Conservation (phyloP, 1,140 invertebrate genomes). For the Cotesia glomerata region DNA sequence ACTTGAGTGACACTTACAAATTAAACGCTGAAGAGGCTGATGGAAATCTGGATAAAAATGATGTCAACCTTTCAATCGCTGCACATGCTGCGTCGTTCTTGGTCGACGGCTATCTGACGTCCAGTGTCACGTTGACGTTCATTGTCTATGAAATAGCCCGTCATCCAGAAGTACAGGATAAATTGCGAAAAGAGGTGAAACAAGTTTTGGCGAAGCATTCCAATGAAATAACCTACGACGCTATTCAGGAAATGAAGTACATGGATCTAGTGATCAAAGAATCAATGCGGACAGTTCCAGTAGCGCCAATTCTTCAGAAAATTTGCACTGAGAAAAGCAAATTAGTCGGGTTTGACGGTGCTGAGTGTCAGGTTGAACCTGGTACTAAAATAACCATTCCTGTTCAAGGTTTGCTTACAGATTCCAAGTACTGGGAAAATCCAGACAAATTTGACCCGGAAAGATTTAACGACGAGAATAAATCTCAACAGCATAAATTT, state of each 20-base stretch:
- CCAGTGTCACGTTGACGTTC: slow-evolving; percentile 51
- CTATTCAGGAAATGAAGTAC: slow-evolving; percentile 66
- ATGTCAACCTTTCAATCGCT: slow-evolving; percentile 6
- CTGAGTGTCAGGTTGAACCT: slow-evolving; percentile 30
- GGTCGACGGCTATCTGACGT: slow-evolving; percentile 64
- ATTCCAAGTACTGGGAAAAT: slow-evolving; percentile 66
- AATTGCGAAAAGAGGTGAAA: slow-evolving; percentile 60
- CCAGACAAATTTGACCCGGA: slow-evolving; percentile 73
- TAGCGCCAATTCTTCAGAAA: slow-evolving; percentile 40
- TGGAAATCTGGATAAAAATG: not conserved
- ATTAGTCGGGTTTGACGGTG: slow-evolving; percentile 39
- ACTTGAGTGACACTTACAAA: slow-evolving; percentile 33
- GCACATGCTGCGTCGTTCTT: slow-evolving; percentile 44
- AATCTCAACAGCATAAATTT: slow-evolving; percentile 45
- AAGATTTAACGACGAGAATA: slow-evolving; percentile 65
- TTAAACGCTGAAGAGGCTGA: slow-evolving; percentile 30
- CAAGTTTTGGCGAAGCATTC: slow-evolving; percentile 59
- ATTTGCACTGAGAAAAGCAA: slow-evolving; percentile 47
- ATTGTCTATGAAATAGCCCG: slow-evolving; percentile 47
- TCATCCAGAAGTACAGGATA: slow-evolving; percentile 60
- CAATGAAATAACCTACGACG: slow-evolving; percentile 65
- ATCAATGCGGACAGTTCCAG: slow-evolving; percentile 53
- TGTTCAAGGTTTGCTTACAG: slow-evolving; percentile 52
- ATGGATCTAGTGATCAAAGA: slow-evolving; percentile 65
- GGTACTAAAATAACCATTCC: slow-evolving; percentile 53